Conservation (phyloP, 2,888 invertebrate genomes). For the Acanthoscelides obtectus region DNA sequence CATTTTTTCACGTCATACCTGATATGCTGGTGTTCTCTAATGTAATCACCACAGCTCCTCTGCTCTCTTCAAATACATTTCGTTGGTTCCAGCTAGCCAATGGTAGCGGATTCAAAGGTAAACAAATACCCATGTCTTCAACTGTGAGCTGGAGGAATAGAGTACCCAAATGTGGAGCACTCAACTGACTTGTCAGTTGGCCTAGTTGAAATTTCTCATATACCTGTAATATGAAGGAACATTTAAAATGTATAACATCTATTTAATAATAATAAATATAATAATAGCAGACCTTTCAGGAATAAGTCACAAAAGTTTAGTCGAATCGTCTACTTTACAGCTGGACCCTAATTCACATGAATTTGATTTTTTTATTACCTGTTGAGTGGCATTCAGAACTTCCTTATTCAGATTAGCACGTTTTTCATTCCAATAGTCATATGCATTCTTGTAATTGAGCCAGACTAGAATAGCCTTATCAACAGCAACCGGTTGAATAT, state of each 20-base stretch:
- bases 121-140: conserved; percentile 93
- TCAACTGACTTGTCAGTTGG: conserved; percentile 70
- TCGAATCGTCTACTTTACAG: too few species aligned
- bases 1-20: conserved; percentile 30
- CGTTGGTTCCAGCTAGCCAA: conserved; percentile 61
- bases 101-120: conserved; percentile 82
- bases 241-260: background rate
- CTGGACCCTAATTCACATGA: too few species aligned
- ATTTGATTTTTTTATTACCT: too few species aligned
- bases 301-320: too few species aligned
- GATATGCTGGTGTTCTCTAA: conserved; percentile 94
- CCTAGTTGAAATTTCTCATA: conserved; percentile 76
- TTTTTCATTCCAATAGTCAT: conserved; percentile 99
- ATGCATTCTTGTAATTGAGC: conserved; percentile 99
- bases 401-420: conserved; percentile 86
- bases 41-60: conserved; percentile 92
- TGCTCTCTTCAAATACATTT: conserved; percentile 70
- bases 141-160: conserved; percentile 91
- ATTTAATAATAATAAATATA: too few species aligned
- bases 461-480: conserved; percentile 98
- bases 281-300: too few species aligned
- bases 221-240: conserved; percentile 36
- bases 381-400: conserved; percentile 68
- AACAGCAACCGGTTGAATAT: conserved; percentile 94
- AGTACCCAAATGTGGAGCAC: conserved; percentile 77